Evolutionary conservation across 1,140 invertebrate genomes (phyloP), one percentile per base, ranked within the genome.

Genomic region (Rhopalosiphum maidis): DNA sequence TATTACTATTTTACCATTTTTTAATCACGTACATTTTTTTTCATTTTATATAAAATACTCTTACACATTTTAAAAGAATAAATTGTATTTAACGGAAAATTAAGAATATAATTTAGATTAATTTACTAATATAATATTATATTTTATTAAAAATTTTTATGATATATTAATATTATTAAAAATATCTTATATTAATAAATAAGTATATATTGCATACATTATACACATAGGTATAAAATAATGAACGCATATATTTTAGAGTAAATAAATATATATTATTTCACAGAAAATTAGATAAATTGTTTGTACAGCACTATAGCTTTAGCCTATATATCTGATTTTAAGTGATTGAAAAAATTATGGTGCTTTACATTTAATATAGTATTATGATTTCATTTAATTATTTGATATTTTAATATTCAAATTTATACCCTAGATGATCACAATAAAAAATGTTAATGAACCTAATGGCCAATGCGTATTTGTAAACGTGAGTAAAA

Each of bases 371-470:
- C 11, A 55, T 21, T 83, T 91, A 46, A 15, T 77, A 48, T 77
- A 77, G 9, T 91, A 77, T 91, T 46, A 68, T 77, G 37, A 90
- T 90, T 90, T 90, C n/a, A 46, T 68, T 91, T 77, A 91, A 91
- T 91, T 77, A 77, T 77, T 68, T 55, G 23, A 90, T 77, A 77
- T 77, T 68, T 55, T 3, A 90, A 60, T 22, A 30, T 43, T n/a
- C 21, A 54, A 54, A 25, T 89, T 89, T 43, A 89, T 21, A 35
- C 0, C n/a, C 6, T 2, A 8, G 15, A 35, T 51, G 15, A 37
- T 54, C 18, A 87, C 30, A 7, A 18, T 51, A n/a, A n/a, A 21
- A 48, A 5, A 22, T 88, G 51, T 48, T 22, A 5, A n/a, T 15
- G 46, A n/a, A 41, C 8, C 83, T 25, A 43, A 85, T 18, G 30